Base-by-base conservation (phyloP, 2,797 vertebrate genomes). In the Tolypeutes matacus region DNA sequence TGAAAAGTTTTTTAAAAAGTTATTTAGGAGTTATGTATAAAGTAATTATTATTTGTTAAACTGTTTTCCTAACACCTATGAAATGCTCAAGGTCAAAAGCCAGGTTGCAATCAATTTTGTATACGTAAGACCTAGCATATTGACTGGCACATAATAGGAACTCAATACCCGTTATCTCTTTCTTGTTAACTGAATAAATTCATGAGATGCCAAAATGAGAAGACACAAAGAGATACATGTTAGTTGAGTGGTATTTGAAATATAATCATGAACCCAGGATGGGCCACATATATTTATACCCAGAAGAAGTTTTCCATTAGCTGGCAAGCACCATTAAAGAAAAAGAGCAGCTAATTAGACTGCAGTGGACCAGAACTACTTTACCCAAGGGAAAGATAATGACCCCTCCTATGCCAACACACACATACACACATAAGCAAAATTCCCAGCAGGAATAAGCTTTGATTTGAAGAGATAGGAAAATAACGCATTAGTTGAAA, bases 401-500 rank as follows among this genome's bases (percentile, higher is more conserved):
- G 82, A 46, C 7, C 34, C 36, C 29, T 87, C 34, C 13, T 56
- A 14, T 73, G 34, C 69, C 78, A 82, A 56, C 62, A 81, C 70
- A 86, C 49, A 85, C 53, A 42, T 4, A 77, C 39, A 90, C 9
- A 53, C 51, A 14, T 39, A 72, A 58, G 67, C 46, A 85, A 92
- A 92, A 76, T n/a, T 36, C 42, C 75, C 64, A 83, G 10, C 53
- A 62, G 89, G n/a, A 92, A 92, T 92, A 69, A 95, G 86, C 18
- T 86, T 91, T 81, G 31, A 91, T 78, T 88, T 91, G 92, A 96
- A 93, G 75, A 29, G 56, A 58, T 13, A 87, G 82, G 69, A 93
- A 91, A 95, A 93, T 60, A 90, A 92, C 46, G 42, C 13, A 73
- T 89, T 91, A 46, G 31, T 75, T 95, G 75, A 88, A 95, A 93